Conservation (phyloP, 2,888 invertebrate genomes). For the Dasypolia templi region DNA sequence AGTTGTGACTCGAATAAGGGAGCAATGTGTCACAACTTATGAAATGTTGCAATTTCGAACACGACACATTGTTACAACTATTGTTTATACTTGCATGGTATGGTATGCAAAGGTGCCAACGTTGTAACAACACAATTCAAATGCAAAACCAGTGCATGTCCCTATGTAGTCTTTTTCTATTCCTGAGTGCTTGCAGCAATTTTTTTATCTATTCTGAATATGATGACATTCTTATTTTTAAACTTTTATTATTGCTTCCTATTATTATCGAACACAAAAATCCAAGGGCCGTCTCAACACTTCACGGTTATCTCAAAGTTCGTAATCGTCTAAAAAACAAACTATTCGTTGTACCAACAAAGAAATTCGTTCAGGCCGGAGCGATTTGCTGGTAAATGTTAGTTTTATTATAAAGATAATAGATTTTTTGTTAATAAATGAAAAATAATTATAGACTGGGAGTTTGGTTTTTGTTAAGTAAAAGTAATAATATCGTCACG, state of each 20-base stretch:
- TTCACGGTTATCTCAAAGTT: constrained; percentile 51
- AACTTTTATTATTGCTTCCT: constrained; percentile 13
- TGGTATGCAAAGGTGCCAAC: constrained; percentile 24
- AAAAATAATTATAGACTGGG: constrained; percentile 72
- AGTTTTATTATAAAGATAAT: constrained; percentile 74
- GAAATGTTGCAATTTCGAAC: constrained; percentile 29
- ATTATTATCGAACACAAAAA: constrained; percentile 10
- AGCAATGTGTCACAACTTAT: constrained; percentile 29
- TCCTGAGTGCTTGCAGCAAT: not conserved
- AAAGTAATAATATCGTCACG: constrained; percentile 86
- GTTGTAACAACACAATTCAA: constrained; percentile 20
- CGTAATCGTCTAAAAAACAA: constrained; percentile 49
- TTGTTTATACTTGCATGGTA: constrained; percentile 11
- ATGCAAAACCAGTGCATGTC: constrained; percentile 3
- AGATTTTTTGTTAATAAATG: constrained; percentile 79
- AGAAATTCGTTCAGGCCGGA: constrained; percentile 62
- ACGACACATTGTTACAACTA: constrained; percentile 12
- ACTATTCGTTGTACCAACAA: constrained; percentile 56
- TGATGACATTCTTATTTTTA: not conserved
- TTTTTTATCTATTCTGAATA: constrained; percentile 3
- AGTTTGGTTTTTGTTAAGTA: constrained; percentile 74
- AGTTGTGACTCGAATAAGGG: constrained; percentile 46
- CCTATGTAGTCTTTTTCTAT: not conserved
- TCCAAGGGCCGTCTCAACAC: constrained; percentile 28
- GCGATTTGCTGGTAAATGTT: constrained; percentile 74